Conservation (phyloP, 2,797 vertebrate genomes). For the Dicrostonyx torquatus region DNA sequence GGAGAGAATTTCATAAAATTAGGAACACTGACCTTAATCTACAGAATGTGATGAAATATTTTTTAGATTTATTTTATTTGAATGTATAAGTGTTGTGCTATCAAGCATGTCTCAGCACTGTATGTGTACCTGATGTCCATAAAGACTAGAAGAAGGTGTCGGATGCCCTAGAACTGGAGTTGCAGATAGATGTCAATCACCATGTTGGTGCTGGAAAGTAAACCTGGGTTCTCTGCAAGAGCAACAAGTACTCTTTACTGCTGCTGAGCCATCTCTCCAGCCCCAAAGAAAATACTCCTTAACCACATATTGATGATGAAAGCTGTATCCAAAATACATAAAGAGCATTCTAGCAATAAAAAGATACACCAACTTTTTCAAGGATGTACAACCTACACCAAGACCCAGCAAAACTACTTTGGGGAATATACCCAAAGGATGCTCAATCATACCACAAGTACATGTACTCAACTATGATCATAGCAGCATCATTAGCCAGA, state of each 20-base stretch:
- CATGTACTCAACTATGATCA: no score
- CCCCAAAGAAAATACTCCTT: background rate
- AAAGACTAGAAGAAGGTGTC: no score
- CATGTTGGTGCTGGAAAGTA: background rate
- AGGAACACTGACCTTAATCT: background rate
- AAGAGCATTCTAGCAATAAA: background rate
- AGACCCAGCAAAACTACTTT: no score
- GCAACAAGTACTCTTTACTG: background rate
- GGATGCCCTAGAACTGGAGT: background rate
- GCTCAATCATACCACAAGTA: no score
- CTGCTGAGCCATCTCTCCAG: background rate
- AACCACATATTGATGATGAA: background rate
- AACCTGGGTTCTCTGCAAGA: background rate
- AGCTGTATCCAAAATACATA: background rate
- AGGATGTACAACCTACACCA: no score
- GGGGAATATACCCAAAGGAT: no score
- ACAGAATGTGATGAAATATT: background rate
- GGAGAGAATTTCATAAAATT: background rate
- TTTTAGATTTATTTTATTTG: background rate
- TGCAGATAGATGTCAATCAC: background rate
- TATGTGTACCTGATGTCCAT: background rate
- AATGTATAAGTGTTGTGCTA: background rate
- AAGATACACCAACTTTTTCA: background rate
- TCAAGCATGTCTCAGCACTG: background rate
- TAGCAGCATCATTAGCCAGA: no score